Base-by-base conservation (phyloP, 2,888 invertebrate genomes). In the Argynnis bischoffii region DNA sequence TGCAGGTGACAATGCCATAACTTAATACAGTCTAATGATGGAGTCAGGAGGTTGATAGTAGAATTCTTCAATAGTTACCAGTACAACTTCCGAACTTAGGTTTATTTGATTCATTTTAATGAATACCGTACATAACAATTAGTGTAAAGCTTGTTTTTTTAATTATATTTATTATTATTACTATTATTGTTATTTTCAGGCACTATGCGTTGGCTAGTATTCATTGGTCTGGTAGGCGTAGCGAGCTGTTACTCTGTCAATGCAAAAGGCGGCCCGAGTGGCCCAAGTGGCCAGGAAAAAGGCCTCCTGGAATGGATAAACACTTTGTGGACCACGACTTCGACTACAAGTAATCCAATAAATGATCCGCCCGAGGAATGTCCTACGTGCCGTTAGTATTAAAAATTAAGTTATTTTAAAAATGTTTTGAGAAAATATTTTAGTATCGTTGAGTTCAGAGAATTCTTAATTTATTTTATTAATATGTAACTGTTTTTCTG, bases 261-360 rank as follows among this genome's bases (percentile, higher is more conserved):
- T 16, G 64, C 66, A 18, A 71, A 77, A 6, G 76, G 74, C 13
- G 70, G 57, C n/a, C 46, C 75, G 0, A 73, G 72, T 26, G 74
- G 47, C 14, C 57, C 75, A 0, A 73, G 72, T 26, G 74, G 73
- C 2, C 71, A 85, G 63, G 84, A 89, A 26, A 90, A 89, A 70
- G 86, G 88, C 1, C 79, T 91, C 35, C 71, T 92, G 55, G 93
- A 93, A 0, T 94, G 93, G 94, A 78, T 94, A 61, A 76, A 71
- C 47, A 80, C 81, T 55, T 72, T 93, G 18, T 63, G 93, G 0
- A 85, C 88, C 0, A 75, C 82, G 2, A 77, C 85, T 5, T 83
- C 74, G 1, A 74, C 76, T 26, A 60, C 68, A 15, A 57, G 16
- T 35, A 48, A 55, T 82, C 89, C 41, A 15, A 77, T 31, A 75